A percentile compares a stretch with the other conserved stretches of the same genome.
These are phyloP conservation scores for Panagrolaimus sp. DNA, from an alignment of 1,140 invertebrate species.

Conservation along the genomic window DNA sequence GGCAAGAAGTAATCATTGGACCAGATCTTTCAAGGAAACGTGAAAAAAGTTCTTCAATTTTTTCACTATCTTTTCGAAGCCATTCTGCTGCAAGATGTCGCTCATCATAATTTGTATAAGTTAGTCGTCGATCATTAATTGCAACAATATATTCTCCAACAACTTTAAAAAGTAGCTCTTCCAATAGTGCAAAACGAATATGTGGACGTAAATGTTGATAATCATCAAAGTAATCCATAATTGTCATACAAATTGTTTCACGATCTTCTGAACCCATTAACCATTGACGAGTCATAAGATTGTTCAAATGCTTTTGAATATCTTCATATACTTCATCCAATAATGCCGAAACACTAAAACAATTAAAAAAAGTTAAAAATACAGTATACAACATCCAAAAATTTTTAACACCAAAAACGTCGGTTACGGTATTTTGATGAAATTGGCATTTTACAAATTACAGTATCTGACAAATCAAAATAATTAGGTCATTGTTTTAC, in stretches of 20 bases:
- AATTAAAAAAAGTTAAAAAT: background rate
- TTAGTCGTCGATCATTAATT: conserved; percentile 38
- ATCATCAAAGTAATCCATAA: conserved; percentile 43
- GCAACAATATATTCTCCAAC: conserved; percentile 42
- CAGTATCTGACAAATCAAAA: too few relatives aligned
- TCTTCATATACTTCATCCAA: conserved; percentile 47
- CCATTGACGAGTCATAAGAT: conserved; percentile 42
- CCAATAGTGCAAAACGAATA: conserved; percentile 33
- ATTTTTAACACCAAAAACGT: too few relatives aligned
- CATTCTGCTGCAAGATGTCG: conserved; percentile 40
- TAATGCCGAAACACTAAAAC: conserved; percentile 33
- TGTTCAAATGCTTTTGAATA: conserved; percentile 36
- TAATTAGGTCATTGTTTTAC: too few relatives aligned
- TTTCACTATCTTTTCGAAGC: conserved; percentile 33
- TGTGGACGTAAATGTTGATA: conserved; percentile 39
- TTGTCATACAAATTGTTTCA: conserved; percentile 46
- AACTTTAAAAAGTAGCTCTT: conserved; percentile 41
- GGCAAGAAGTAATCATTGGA: conserved; percentile 29
- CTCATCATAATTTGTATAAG: conserved; percentile 43
- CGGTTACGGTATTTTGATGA: too few relatives aligned
- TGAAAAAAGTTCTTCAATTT: conserved; percentile 35
- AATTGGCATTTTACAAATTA: too few relatives aligned
- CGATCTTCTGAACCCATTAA: conserved; percentile 25
- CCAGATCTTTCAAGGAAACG: conserved; percentile 25
- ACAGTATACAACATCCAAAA: too few relatives aligned